Evolutionary conservation across 1,140 invertebrate genomes (phyloP), one percentile per base, ranked within the genome.

Genomic region (Meloidogyne floridensis): DNA sequence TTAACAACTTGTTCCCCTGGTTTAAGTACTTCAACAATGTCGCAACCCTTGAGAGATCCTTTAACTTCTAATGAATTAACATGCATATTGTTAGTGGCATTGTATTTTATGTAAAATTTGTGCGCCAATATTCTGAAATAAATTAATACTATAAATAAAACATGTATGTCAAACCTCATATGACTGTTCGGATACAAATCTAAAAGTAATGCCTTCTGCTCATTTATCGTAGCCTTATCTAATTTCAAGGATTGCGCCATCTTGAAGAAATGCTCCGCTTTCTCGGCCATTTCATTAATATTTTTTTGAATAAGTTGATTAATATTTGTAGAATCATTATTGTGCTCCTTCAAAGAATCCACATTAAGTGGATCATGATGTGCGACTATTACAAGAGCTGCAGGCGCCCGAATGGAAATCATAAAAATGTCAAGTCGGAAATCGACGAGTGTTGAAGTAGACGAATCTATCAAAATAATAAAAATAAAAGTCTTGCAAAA

Each of bases 391-490:
- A 72, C 43, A n/a, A 83, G 51, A 11, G 86, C 13, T 3, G 70
- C 73, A 3, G 85, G 86, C 11, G 65, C 47, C 56, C 76, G 72
- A 32, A 87, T 32, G 9, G 72, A 71, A 10, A 86, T 43, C 0
- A 56, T 15, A 20, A 86, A 81, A n/a, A 85, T 72, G 43, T 86
- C 86, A 4, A 84, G 84, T 18, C 77, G 47, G 53, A 53, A 72
- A 13, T 88, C 86, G n/a, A 78, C 84, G 20, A 86, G 72, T n/a
- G 84, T 80, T 13, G 73, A 32, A 54, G 59, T 87, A 15, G 84
- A 85, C 8, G 74, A 18, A 72, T 53, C 80, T 81, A 72, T 2
- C 47, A 9, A 51, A 80, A 71, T 4, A 75, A 47, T 51, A 10
- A 42, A 4, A 10, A 10, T 74, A 42, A 32, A 20, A 53, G 32